phyloP scores from a whole-genome alignment of 37 sponge, comb jelly and placozoan species.

The Aplysina aerophoba region DNA sequence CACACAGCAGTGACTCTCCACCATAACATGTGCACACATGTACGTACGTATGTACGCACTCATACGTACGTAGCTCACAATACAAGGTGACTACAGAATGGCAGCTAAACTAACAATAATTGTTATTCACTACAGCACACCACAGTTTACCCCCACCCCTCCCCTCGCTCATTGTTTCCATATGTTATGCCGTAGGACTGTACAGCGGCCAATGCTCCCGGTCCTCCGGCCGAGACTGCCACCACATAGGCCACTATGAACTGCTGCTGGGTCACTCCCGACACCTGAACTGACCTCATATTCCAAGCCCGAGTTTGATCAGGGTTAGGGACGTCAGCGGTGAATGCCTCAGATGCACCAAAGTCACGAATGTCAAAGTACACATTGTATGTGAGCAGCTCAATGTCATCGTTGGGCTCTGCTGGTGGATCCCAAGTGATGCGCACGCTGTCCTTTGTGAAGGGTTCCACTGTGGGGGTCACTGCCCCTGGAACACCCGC shows the following conservation, averaged over 20 bases:
- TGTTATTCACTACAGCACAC: too few species aligned
- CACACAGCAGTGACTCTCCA: too few species aligned
- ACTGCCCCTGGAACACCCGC: slow-evolving; percentile 8
- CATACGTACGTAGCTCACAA: too few species aligned
- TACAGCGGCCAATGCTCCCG: background rate
- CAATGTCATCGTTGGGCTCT: slow-evolving; percentile 31
- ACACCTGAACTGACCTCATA: background rate
- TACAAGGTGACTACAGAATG: too few species aligned
- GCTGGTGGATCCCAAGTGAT: slow-evolving; percentile 32
- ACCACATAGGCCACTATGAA: slow-evolving; percentile 12
- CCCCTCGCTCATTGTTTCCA: slow-evolving; percentile 16
- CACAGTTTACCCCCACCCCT: too few species aligned
- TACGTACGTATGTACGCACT: too few species aligned
- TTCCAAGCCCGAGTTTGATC: background rate
- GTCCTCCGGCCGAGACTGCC: background rate
- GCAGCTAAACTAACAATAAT: too few species aligned
- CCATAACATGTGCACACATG: too few species aligned
- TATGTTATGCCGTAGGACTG: slow-evolving; percentile 1
- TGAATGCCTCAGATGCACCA: background rate
- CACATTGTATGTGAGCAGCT: slow-evolving; percentile 11
- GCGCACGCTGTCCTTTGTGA: slow-evolving; percentile 1
- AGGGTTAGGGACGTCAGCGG: background rate
- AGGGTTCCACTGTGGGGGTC: background rate
- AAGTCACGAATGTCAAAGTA: background rate
- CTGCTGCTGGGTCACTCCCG: background rate